A percentile compares a stretch with the other conserved stretches of the same genome.
Conservation (phyloP, 1,140 invertebrate genomes). For the Sinella curviseta region DNA sequence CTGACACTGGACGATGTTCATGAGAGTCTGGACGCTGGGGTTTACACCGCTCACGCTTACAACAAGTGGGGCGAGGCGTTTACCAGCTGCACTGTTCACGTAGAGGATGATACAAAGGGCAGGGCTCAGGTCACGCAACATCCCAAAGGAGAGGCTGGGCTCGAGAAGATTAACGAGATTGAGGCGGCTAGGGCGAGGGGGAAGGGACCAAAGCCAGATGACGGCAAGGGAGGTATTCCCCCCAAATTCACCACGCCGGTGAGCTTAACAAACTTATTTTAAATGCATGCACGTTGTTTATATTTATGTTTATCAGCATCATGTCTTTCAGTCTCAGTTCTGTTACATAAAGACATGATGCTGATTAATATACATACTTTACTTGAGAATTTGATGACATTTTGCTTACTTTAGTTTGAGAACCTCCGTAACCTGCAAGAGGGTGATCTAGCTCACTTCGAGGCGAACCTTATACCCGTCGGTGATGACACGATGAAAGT, state of each 20-base stretch:
- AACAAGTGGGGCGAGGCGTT: slow-evolving; percentile 87
- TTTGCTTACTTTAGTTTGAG: too few species aligned
- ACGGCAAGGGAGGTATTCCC: slow-evolving; percentile 72
- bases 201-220: slow-evolving; percentile 65
- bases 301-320: neutral
- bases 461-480: slow-evolving; percentile 66
- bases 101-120: slow-evolving; percentile 46
- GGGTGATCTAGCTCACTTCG: slow-evolving; percentile 90
- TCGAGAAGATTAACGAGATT: slow-evolving; percentile 85
- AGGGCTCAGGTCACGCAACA: slow-evolving; percentile 67
- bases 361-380: too few species aligned
- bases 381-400: too few species aligned
- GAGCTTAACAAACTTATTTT: too few species aligned
- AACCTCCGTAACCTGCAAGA: slow-evolving; percentile 78
- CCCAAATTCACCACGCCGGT: slow-evolving; percentile 84
- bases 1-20: slow-evolving; percentile 85
- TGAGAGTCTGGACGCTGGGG: slow-evolving; percentile 83
- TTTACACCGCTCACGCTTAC: slow-evolving; percentile 85
- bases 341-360: too few species aligned
- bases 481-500: slow-evolving; percentile 95
- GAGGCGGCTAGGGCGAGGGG: slow-evolving; percentile 72
- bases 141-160: slow-evolving; percentile 86
- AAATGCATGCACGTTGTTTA: neutral
- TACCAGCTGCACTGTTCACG: slow-evolving; percentile 82
- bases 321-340: too few species aligned